Conservation (phyloP, 2,113 vertebrate genomes). For the Pogona vitticeps region DNA sequence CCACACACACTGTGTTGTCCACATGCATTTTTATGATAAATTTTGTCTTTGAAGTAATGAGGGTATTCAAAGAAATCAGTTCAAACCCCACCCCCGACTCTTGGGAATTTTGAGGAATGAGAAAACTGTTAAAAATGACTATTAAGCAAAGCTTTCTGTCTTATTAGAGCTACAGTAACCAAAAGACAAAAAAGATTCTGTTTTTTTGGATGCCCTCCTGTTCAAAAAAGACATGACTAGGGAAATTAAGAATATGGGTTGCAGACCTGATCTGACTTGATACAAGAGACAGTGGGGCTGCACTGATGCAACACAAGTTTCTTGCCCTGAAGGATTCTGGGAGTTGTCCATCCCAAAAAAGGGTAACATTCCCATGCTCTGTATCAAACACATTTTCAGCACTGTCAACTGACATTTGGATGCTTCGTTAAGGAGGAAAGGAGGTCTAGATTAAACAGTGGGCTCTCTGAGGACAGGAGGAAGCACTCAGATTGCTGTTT, state of each 20-base stretch:
- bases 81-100: neutral
- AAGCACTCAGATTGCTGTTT: no score
- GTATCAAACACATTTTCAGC: no score
- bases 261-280: neutral
- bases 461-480: no score
- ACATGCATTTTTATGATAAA: neutral
- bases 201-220: neutral
- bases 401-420: no score
- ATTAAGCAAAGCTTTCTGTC: neutral
- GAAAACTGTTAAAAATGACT: neutral
- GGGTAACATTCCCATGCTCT: no score
- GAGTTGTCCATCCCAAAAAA: no score
- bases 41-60: neutral
- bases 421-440: no score
- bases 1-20: neutral
- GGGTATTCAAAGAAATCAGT: neutral
- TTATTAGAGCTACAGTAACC: slow-evolving; percentile 17
- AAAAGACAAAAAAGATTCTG: neutral
- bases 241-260: neutral
- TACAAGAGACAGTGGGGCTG: neutral
- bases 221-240: neutral
- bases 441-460: no score
- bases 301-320: neutral
- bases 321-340: neutral
- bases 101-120: neutral